These are phyloP conservation scores for Bombus waltoni DNA, from an alignment of 1,140 invertebrate species.

Conservation along the genomic window DNA sequence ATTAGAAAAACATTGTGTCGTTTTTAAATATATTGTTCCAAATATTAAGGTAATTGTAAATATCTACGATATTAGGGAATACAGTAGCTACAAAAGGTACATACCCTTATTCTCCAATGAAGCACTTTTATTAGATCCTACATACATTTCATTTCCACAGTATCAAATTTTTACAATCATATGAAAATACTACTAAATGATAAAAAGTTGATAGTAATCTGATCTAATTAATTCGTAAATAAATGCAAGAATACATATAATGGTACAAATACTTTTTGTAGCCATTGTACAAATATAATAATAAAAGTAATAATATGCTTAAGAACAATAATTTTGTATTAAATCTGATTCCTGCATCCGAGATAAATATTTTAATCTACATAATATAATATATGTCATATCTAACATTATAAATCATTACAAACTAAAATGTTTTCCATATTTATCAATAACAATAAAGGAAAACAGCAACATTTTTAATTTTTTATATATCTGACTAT, in stretches of 20 bases:
- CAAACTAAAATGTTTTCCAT: neutral
- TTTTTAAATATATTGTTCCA: no score
- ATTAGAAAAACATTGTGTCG: no score
- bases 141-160: no score
- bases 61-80: neutral
- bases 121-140: no score
- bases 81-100: no score
- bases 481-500: neutral
- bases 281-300: neutral
- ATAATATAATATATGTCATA: neutral
- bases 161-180: no score
- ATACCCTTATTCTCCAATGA: no score
- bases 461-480: neutral
- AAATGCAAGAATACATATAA: no score
- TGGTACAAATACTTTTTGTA: no score
- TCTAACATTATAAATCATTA: neutral
- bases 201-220: no score
- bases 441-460: neutral
- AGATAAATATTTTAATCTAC: conserved; percentile 16
- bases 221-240: no score
- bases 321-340: conserved; percentile 5
- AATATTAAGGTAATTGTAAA: neutral
- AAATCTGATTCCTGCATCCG: neutral
- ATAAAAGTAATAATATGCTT: neutral
- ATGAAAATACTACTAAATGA: no score